Conservation (phyloP, 2,113 vertebrate genomes). For the Trichomycterus rosablanca region DNA sequence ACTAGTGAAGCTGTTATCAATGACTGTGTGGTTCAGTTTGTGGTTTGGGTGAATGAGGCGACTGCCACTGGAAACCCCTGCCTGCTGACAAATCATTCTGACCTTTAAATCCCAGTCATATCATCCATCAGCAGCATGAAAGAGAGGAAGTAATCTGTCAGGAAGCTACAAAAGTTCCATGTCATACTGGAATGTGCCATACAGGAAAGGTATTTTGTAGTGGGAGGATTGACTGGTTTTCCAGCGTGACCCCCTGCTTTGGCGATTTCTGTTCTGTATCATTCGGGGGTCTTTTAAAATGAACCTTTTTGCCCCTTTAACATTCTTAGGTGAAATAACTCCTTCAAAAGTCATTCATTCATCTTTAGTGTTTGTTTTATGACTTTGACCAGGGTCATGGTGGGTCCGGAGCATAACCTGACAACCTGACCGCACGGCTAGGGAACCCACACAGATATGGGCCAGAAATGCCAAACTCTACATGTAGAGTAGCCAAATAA, state of each 20-base stretch:
- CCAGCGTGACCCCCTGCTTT: slow-evolving; percentile 19
- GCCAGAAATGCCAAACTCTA: no score
- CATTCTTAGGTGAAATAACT: no score
- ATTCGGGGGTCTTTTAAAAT: slow-evolving; percentile 21
- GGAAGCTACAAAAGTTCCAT: slow-evolving; percentile 33
- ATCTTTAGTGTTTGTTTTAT: no score
- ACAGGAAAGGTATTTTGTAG: slow-evolving; percentile 31
- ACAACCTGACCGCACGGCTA: no score
- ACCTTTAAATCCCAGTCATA: slow-evolving; percentile 32
- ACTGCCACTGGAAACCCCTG: slow-evolving; percentile 29
- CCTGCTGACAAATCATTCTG: slow-evolving; percentile 26
- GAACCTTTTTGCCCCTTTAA: no score
- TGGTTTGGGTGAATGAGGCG: slow-evolving; percentile 8
- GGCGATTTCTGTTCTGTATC: slow-evolving; percentile 24
- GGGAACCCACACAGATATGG: no score
- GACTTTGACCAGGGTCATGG: no score
- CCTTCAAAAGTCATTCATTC: no score
- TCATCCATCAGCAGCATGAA: slow-evolving; percentile 25
- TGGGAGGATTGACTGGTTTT: slow-evolving; percentile 29
- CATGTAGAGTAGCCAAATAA: no score
- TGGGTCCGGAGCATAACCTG: no score
- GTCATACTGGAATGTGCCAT: slow-evolving; percentile 31
- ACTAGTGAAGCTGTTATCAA: slow-evolving; percentile 14
- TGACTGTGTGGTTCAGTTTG: neutral
- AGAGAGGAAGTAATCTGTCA: slow-evolving; percentile 36